Base-by-base conservation (phyloP, 2,888 invertebrate species). In the Meganola albula region DNA sequence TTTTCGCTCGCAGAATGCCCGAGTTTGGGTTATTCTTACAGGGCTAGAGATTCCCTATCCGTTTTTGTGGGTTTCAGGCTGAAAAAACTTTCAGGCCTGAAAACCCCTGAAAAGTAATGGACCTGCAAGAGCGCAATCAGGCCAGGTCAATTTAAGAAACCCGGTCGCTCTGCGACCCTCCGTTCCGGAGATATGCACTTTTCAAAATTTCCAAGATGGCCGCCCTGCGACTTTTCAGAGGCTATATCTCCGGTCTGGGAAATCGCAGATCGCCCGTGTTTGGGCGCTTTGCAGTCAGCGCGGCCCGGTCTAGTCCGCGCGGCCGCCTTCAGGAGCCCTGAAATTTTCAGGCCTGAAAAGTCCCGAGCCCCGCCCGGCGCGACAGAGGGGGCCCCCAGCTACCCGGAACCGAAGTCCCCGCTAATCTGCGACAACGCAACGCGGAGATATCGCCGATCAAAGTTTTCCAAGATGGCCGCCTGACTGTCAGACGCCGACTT, bases 401-500 rank as follows among this genome's bases (percentile, higher is more conserved):
- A 2, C 23, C 8, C 5, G n/a, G 6, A 2, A n/a, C 0, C 1
- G n/a, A 10, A 29, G 23, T n/a, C 23, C 8, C 10, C 23, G 14
- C 5, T 10, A 3, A 6, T 1, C 29, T 3, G 6, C 23, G 29
- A 29, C 29, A 13, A 1, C 10, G 1, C 10, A 1, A 1, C 6
- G 3, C 23, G 29, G 23, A 29, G 28, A 7, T 21, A 21, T 2
- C 20, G 2, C 2, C 2, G 10, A 7, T 12, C 10, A 12, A 21
- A 21, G 11, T n/a, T 29, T 14, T 10, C 0, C 23, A 29, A 23
- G 4, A 14, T 23, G 29, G 21, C 21, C 21, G 21, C 12, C 21
- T 1, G 23, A 14, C 29, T 29, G 29, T 29, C 29, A 29, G 14
- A 29, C 2, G 10, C 24, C 9, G 1, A 16, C 9, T 24, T 31